Conservation (phyloP, 1,140 invertebrate genomes). For the Drosophila sproati region DNA sequence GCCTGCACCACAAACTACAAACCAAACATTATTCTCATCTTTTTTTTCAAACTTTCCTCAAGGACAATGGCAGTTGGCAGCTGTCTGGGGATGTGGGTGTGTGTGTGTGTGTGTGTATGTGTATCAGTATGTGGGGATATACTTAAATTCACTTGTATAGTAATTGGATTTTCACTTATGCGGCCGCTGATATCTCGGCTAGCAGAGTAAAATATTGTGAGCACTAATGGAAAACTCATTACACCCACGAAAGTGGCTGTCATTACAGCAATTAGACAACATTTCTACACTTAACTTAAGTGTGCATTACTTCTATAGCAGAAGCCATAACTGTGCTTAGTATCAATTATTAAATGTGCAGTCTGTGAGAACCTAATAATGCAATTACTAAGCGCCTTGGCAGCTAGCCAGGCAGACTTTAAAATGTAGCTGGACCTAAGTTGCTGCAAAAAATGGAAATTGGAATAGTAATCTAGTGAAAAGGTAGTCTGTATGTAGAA, state of each 20-base stretch:
- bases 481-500: no score
- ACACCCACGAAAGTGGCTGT: conserved; percentile 27
- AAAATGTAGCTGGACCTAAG: not conserved
- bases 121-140: not conserved
- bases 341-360: conserved; percentile 25
- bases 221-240: conserved; percentile 79
- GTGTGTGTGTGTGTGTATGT: not conserved
- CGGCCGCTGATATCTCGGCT: conserved; percentile 25
- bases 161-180: conserved; percentile 76
- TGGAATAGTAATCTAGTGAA: not conserved
- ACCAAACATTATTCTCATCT: not conserved
- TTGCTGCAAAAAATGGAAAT: not conserved
- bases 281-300: not conserved
- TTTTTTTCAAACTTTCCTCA: conserved; percentile 29
- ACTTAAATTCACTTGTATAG: conserved; percentile 48
- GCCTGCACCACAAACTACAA: conserved; percentile 5
- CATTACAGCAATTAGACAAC: conserved; percentile 57
- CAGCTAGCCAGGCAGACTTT: not conserved
- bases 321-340: not conserved
- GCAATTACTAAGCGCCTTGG: conserved; percentile 7
- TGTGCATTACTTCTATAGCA: not conserved
- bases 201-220: conserved; percentile 56
- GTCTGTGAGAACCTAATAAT: conserved; percentile 1
- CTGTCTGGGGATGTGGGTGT: not conserved
- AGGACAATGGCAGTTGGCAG: not conserved